phyloP scores from a whole-genome alignment of 2,888 invertebrate genomes.

The Cephus sareptanus region DNA sequence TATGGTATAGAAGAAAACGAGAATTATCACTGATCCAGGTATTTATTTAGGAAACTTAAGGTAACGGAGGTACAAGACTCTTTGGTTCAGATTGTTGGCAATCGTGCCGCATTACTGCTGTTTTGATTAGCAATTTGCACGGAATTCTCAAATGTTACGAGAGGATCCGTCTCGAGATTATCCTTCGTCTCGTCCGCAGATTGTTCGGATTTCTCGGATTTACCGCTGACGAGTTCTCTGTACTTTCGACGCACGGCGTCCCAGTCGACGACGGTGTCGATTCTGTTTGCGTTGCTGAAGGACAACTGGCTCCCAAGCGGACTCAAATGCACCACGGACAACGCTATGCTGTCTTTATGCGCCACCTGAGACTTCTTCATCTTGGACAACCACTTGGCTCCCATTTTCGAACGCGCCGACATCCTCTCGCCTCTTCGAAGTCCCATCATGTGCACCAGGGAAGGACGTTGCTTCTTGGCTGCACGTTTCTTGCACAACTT shows the following conservation, averaged over 20 bases:
- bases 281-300: slow-evolving; percentile 78
- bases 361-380: slow-evolving; percentile 87
- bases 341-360: slow-evolving; percentile 80
- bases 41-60: slow-evolving; percentile 26
- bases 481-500: slow-evolving; percentile 81
- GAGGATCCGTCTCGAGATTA: slow-evolving; percentile 31
- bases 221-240: slow-evolving; percentile 76
- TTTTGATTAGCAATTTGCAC: slow-evolving; percentile 30
- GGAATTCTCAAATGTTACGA: slow-evolving; percentile 36
- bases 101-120: slow-evolving; percentile 29
- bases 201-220: slow-evolving; percentile 69
- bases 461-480: slow-evolving; percentile 81
- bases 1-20: not conserved
- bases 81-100: slow-evolving; percentile 26
- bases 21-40: slow-evolving; percentile 10
- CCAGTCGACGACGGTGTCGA: slow-evolving; percentile 93
- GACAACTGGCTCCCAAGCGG: slow-evolving; percentile 88
- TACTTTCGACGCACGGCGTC: slow-evolving; percentile 91
- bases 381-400: slow-evolving; percentile 89
- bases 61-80: slow-evolving; percentile 22
- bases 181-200: slow-evolving; percentile 44
- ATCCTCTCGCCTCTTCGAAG: slow-evolving; percentile 75
- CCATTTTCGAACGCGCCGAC: slow-evolving; percentile 87
- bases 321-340: slow-evolving; percentile 84
- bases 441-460: slow-evolving; percentile 86